Base-by-base conservation (phyloP, 2,888 invertebrate species). In the Mythimna ferrago region DNA sequence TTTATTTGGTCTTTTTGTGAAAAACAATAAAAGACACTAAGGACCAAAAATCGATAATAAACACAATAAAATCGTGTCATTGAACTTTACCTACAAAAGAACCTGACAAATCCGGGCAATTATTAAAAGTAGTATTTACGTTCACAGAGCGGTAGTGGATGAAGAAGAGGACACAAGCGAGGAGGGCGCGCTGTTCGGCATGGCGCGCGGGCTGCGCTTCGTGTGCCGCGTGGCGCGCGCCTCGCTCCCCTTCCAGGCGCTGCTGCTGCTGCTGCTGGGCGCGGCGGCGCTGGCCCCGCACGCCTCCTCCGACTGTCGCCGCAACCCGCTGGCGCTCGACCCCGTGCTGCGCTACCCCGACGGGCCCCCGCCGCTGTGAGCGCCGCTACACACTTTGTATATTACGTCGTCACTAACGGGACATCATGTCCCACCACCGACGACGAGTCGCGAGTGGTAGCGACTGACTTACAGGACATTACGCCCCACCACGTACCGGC, bases 201-300 rank as follows among this genome's bases (percentile, higher is more conserved):
- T 98, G 89, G 93, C 91, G 77, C 97, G 98, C 88, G 98, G 98
- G 73, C 98, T 98, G 88, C 97, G 98, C 82, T 98, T 99, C 97
- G 97, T 99, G 92, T 98, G 98, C 87, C 98, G 99, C 90, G 99
- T 99, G 86, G 97, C 99, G 83, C 97, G 99, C 91, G 98, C 99
- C 70, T 99, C 99, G 35, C 97, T 99, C 84, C 99, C 99, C 68
- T 98, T 99, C 92, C 99, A 99, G 96, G 99, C 99, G 79, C 96
- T 99, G 89, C 98, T 99, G 96, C 97, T 99, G 88, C 97, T 99
- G 78, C 97, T 99, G 88, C 97, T 99, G 89, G 99, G 99, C 74
- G 98, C 99, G 76, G 99, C 99, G 67, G 98, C 99, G 68, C 97
- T 99, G 87, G 98, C 99, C 69, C 99, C 99, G 7, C 98, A 98